Evolutionary conservation across 2,797 vertebrate genomes (phyloP).

Genomic region (Tauraco hartlaubi): DNA sequence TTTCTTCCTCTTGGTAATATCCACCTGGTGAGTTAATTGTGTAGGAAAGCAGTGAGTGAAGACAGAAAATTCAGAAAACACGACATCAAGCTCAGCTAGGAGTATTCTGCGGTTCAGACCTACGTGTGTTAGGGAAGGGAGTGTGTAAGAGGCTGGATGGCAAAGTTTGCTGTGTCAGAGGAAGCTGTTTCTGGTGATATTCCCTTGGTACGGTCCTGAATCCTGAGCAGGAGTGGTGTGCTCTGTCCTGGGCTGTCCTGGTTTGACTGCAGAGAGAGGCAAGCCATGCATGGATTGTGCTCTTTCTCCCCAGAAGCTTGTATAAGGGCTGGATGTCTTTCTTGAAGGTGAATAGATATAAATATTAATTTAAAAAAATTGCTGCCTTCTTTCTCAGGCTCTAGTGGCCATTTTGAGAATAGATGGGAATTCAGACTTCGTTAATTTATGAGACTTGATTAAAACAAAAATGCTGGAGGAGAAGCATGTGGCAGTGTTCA

Average conservation of each 20-base stretch:
- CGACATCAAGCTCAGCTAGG: background rate
- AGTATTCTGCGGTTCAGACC: background rate
- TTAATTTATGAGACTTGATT: background rate
- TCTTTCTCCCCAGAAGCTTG: background rate
- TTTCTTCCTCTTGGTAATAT: slow-evolving; percentile 53
- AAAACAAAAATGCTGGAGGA: background rate
- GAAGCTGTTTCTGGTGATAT: background rate
- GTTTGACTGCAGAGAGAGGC: background rate
- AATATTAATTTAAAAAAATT: background rate
- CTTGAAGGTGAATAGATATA: background rate
- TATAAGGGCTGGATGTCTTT: background rate
- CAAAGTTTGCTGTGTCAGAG: background rate
- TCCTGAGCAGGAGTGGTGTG: background rate
- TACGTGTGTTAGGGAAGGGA: background rate
- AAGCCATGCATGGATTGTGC: background rate
- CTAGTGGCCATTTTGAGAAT: background rate
- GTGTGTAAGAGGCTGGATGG: background rate
- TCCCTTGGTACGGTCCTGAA: background rate
- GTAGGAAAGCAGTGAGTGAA: background rate
- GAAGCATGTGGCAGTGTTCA: background rate
- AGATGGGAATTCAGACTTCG: background rate
- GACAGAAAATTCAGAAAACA: background rate
- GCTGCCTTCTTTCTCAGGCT: accelerated
- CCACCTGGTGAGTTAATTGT: slow-evolving; percentile 46
- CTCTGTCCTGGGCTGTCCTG: background rate